Conservation (phyloP, 2,888 invertebrate genomes). For the Plebejus melissa region DNA sequence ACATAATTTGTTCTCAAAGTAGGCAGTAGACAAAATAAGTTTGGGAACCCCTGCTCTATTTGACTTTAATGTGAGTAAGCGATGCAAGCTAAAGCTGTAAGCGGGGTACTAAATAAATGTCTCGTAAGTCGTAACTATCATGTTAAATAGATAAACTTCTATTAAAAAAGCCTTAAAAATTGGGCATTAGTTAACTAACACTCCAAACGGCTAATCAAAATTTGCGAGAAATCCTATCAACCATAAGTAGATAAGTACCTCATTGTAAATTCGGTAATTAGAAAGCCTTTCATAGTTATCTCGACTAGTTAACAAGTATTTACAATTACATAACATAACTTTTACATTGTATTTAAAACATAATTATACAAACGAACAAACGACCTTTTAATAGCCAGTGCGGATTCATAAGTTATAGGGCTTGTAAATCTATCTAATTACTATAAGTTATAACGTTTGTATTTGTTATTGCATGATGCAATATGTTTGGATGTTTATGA, state of each 20-base stretch:
- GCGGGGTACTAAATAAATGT: too few relatives aligned
- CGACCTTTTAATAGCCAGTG: conserved; percentile 14
- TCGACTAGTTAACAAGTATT: not conserved
- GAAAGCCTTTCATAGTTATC: not conserved
- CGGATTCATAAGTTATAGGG: conserved; percentile 15
- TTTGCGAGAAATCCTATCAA: too few relatives aligned
- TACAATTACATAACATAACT: conserved; percentile 14
- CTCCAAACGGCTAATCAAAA: too few relatives aligned
- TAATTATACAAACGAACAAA: conserved; percentile 11
- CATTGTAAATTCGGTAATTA: not conserved
- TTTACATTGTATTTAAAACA: conserved; percentile 7
- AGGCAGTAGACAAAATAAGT: too few relatives aligned
- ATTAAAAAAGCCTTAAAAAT: too few relatives aligned
- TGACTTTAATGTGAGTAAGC: too few relatives aligned
- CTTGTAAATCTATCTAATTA: conserved; percentile 20
- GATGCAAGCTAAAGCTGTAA: too few relatives aligned
- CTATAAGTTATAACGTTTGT: conserved; percentile 3
- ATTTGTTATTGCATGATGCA: not conserved
- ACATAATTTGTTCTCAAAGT: too few relatives aligned
- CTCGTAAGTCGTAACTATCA: too few relatives aligned
- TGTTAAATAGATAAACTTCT: too few relatives aligned
- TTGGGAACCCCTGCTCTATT: too few relatives aligned
- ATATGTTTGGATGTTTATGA: conserved; percentile 21
- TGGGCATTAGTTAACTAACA: too few relatives aligned
- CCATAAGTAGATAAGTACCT: not conserved